Evolutionary conservation across 1,140 invertebrate species (phyloP).

Genomic region (Bombyx mandarina): DNA sequence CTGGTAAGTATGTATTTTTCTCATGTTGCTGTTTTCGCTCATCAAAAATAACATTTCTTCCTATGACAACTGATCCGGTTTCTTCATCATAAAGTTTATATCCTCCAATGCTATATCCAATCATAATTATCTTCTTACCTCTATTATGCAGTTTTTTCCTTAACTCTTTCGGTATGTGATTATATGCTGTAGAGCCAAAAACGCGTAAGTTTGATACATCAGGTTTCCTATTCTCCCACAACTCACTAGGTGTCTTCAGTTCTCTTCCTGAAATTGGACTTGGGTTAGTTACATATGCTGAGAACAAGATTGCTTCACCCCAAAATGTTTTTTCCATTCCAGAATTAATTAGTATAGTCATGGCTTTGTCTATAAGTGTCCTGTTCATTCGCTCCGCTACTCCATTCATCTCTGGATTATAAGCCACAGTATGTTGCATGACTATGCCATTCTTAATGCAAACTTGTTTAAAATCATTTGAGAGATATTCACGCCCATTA

Average conservation of each 20-base stretch:
- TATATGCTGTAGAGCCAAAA: slow-evolving; percentile 36
- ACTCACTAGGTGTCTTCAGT: slow-evolving; percentile 36
- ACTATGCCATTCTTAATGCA: slow-evolving; percentile 21
- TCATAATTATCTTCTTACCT: slow-evolving; percentile 14
- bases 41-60: slow-evolving; percentile 17
- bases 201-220: slow-evolving; percentile 31
- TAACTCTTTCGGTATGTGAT: slow-evolving; percentile 21
- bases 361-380: slow-evolving; percentile 23
- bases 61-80: slow-evolving; percentile 3
- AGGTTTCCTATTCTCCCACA: slow-evolving; percentile 37
- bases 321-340: slow-evolving; percentile 36
- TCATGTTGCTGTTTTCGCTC: slow-evolving; percentile 1
- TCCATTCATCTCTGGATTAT: slow-evolving; percentile 12
- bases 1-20: not conserved
- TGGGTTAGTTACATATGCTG: slow-evolving; percentile 23
- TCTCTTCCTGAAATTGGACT: slow-evolving; percentile 14
- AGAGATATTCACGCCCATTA: slow-evolving; percentile 32
- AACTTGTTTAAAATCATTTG: slow-evolving; percentile 21
- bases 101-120: slow-evolving; percentile 12
- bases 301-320: slow-evolving; percentile 36
- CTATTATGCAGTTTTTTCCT: slow-evolving; percentile 13
- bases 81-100: slow-evolving; percentile 15
- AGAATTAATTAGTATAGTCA: slow-evolving; percentile 45
- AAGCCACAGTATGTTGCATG: slow-evolving; percentile 23
- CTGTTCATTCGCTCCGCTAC: slow-evolving; percentile 13